Conservation (phyloP, 2,888 invertebrate genomes). For the Philaethria dido region DNA sequence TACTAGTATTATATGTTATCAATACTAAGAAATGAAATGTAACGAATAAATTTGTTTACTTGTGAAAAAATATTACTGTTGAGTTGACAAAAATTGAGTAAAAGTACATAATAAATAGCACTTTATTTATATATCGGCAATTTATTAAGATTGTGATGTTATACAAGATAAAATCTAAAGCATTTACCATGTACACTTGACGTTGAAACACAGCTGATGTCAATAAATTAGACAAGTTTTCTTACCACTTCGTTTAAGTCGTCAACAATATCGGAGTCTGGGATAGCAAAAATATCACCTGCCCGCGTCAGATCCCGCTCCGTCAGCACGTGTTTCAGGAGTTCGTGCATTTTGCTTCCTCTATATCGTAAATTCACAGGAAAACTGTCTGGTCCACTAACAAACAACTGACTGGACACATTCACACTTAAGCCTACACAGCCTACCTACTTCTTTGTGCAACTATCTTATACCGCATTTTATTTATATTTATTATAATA, state of each 20-base stretch:
- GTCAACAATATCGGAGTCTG: slow-evolving; percentile 93
- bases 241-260: slow-evolving; percentile 93
- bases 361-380: slow-evolving; percentile 44
- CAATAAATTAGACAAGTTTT: slow-evolving; percentile 16
- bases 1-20: neutral
- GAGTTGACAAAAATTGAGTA: neutral
- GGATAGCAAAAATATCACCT: slow-evolving; percentile 94
- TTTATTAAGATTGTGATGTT: neutral
- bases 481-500: slow-evolving; percentile 39
- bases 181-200: neutral
- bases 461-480: slow-evolving; percentile 41
- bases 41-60: neutral
- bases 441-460: slow-evolving; percentile 39
- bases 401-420: slow-evolving; percentile 55
- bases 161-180: neutral
- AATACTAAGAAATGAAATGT: neutral
- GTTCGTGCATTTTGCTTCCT: slow-evolving; percentile 90
- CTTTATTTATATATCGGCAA: neutral
- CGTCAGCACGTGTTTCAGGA: slow-evolving; percentile 94
- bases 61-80: neutral
- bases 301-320: slow-evolving; percentile 95
- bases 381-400: slow-evolving; percentile 47
- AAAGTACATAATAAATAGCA: neutral
- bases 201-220: slow-evolving; percentile 10
- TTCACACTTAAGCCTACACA: slow-evolving; percentile 50